A percentile compares a stretch with the other conserved stretches of the same genome.
Conservation (phyloP, 1,140 invertebrate genomes). For the Orussus abietinus region DNA sequence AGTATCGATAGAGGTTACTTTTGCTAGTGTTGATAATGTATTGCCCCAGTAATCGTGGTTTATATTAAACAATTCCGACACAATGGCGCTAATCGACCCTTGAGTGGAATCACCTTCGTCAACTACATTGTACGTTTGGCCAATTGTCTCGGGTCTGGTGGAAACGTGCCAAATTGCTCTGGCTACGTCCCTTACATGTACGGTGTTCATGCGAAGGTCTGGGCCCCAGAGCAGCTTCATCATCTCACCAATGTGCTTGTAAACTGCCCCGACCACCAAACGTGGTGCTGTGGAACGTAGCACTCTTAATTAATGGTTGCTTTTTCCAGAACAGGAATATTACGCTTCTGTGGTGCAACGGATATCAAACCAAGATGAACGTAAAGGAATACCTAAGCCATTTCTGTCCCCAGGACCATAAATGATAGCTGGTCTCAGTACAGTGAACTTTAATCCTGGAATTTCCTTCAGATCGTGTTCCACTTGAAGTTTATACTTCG, state of each 20-base stretch:
- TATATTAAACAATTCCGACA: constrained; percentile 81
- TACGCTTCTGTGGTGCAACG: too few species aligned
- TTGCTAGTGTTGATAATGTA: constrained; percentile 71
- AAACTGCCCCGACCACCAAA: constrained; percentile 80
- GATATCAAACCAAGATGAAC: too few species aligned
- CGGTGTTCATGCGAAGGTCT: constrained; percentile 80
- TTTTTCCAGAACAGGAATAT: too few species aligned
- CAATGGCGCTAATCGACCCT: constrained; percentile 71
- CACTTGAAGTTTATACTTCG: constrained; percentile 78
- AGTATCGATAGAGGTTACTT: constrained; percentile 56
- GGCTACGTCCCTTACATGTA: constrained; percentile 80
- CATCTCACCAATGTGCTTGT: constrained; percentile 81
- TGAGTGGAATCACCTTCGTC: constrained; percentile 81
- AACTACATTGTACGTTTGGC: constrained; percentile 76
- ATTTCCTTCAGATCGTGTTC: constrained; percentile 72
- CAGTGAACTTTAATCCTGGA: constrained; percentile 69
- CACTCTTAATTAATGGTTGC: constrained; percentile 10
- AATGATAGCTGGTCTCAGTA: constrained; percentile 79
- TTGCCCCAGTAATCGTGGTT: constrained; percentile 83
- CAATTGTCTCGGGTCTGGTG: constrained; percentile 51
- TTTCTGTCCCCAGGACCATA: constrained; percentile 81
- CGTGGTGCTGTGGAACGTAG: constrained; percentile 63
- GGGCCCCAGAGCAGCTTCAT: constrained; percentile 90
- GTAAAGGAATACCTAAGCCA: constrained; percentile 69
- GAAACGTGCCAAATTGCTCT: constrained; percentile 72